These are phyloP conservation scores for Anaspis maculata DNA, from an alignment of 2,888 invertebrate species.

Conservation along the genomic window DNA sequence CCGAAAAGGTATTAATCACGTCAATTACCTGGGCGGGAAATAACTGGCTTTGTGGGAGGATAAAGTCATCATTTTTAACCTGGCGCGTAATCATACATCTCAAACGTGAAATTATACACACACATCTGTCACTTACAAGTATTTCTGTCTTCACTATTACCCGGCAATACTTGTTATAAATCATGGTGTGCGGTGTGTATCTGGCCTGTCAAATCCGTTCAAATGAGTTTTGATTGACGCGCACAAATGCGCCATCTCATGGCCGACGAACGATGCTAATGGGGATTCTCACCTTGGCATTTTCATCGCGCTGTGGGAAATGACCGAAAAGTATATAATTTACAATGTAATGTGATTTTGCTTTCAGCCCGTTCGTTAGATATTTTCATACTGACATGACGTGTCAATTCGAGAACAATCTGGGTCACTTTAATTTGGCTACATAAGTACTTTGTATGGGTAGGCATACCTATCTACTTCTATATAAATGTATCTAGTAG, in stretches of 20 bases:
- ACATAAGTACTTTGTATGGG: too few relatives aligned
- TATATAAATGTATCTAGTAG: too few relatives aligned
- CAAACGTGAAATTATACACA: slow-evolving; percentile 36
- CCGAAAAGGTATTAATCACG: slow-evolving; percentile 31
- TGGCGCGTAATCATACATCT: slow-evolving; percentile 35
- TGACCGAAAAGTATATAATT: too few relatives aligned
- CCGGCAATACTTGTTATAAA: slow-evolving; percentile 37
- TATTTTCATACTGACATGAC: too few relatives aligned
- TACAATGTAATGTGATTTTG: too few relatives aligned
- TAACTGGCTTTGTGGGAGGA: slow-evolving; percentile 24
- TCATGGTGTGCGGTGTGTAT: slow-evolving; percentile 39
- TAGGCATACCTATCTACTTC: too few relatives aligned
- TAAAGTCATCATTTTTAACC: slow-evolving; percentile 40
- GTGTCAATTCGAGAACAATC: too few relatives aligned
- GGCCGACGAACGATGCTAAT: slow-evolving; percentile 11
- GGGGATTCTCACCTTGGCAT: too few relatives aligned
- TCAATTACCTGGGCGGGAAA: slow-evolving; percentile 24
- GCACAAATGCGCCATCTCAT: slow-evolving; percentile 36
- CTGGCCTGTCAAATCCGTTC: slow-evolving; percentile 39
- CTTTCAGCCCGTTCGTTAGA: too few relatives aligned
- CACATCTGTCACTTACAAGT: slow-evolving; percentile 39
- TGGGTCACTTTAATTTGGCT: too few relatives aligned
- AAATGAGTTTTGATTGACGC: slow-evolving; percentile 43
- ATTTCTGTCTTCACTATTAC: slow-evolving; percentile 38
- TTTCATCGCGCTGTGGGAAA: too few relatives aligned